Evolutionary conservation across 2,888 invertebrate genomes (phyloP).

Genomic region (Hemistola chrysoprasaria): DNA sequence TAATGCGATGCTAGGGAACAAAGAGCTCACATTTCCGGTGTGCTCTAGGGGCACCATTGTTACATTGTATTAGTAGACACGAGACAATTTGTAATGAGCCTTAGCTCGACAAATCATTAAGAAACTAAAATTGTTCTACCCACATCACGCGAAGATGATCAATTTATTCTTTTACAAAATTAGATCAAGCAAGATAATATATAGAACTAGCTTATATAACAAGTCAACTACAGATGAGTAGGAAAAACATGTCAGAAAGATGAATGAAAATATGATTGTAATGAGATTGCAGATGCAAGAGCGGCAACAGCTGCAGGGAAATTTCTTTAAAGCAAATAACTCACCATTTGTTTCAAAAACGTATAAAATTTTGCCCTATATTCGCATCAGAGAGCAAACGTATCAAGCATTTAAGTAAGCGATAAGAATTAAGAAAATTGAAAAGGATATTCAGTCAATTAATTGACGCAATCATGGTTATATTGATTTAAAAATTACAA

Average conservation of each 20-base stretch:
- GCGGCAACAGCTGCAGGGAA: slow-evolving; percentile 35
- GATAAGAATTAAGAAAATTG: too few species aligned
- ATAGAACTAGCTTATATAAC: too few species aligned
- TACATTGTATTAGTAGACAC: slow-evolving; percentile 44
- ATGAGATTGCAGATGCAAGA: slow-evolving; percentile 38
- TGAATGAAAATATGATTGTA: slow-evolving; percentile 46
- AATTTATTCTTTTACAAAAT: too few species aligned
- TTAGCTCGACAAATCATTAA: slow-evolving; percentile 48
- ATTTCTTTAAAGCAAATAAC: background rate
- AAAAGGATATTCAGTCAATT: too few species aligned
- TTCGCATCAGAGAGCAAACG: too few species aligned
- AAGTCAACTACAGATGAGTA: too few species aligned
- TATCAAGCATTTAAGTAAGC: too few species aligned
- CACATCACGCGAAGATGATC: too few species aligned
- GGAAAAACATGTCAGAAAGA: slow-evolving; percentile 45
- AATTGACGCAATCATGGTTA: too few species aligned
- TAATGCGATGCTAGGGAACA: slow-evolving; percentile 42
- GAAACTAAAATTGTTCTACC: slow-evolving; percentile 34
- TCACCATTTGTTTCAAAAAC: background rate
- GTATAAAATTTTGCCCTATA: too few species aligned
- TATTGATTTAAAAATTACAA: too few species aligned
- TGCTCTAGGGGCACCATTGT: slow-evolving; percentile 47
- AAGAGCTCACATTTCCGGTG: slow-evolving; percentile 46
- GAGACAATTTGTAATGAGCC: slow-evolving; percentile 49
- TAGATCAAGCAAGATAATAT: too few species aligned